Evolutionary conservation across 2,113 vertebrate genomes (phyloP).

Genomic region (Gallinago jamesoni): DNA sequence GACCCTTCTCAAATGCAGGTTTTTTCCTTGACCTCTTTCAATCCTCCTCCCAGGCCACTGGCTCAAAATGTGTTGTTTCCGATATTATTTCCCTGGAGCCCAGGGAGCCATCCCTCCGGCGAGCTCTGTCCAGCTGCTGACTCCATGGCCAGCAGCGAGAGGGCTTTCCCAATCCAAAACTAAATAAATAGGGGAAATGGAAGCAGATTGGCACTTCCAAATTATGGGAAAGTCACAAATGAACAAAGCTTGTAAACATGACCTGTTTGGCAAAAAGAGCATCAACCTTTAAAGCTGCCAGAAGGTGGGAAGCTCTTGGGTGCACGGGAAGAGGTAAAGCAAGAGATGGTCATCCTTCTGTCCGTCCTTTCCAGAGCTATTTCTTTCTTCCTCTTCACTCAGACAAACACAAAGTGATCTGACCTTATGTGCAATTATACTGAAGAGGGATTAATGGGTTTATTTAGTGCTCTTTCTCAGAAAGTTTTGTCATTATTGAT

Average conservation of each 20-base stretch:
- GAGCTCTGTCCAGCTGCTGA: constrained; percentile 49
- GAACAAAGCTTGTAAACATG: background rate
- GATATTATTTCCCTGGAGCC: background rate
- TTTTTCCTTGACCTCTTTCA: background rate
- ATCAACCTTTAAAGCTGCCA: background rate
- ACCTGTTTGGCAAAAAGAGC: background rate
- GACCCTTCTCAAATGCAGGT: background rate
- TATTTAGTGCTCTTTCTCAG: background rate
- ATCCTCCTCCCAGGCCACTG: background rate
- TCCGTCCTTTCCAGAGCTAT: background rate
- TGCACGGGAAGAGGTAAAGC: background rate
- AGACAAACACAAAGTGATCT: background rate
- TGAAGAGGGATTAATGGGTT: constrained; percentile 9
- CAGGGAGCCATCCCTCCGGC: rapidly evolving
- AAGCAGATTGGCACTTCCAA: background rate
- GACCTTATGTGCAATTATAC: constrained; percentile 17
- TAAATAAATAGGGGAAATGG: background rate
- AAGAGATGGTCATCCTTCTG: background rate
- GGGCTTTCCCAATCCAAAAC: background rate
- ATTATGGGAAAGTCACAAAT: background rate
- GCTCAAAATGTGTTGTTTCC: background rate
- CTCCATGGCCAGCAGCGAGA: background rate
- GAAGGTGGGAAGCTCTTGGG: background rate
- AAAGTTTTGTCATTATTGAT: constrained; percentile 43
- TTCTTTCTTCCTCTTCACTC: background rate